Percentiles rank a stretch among this genome's conserved stretches.
Conservation (phyloP, 2,797 vertebrate species). For the Champsocephalus gunnari region DNA sequence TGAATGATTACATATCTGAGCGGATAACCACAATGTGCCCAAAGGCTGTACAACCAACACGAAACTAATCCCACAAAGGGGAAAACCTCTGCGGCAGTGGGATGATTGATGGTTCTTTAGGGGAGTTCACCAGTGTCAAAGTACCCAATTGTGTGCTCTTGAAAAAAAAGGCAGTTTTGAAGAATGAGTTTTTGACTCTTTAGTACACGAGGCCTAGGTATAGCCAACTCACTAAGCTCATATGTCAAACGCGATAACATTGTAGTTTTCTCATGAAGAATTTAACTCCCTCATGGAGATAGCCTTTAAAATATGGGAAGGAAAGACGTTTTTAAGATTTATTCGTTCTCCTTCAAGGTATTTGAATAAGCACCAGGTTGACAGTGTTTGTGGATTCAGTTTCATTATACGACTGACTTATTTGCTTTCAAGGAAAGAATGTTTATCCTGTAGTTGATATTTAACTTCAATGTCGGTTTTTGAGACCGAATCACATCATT, state of each 20-base stretch:
- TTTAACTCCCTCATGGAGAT: conserved; percentile 28
- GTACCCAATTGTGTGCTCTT: conserved; percentile 68
- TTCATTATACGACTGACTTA: conserved; percentile 27
- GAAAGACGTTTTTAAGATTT: conserved; percentile 13
- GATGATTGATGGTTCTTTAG: conserved; percentile 69
- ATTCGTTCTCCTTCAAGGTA: conserved; percentile 17
- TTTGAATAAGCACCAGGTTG: conserved; percentile 41
- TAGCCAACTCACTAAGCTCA: conserved; percentile 55
- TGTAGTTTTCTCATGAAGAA: conserved; percentile 29
- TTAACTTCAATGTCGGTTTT: conserved; percentile 54
- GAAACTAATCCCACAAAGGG: conserved; percentile 57
- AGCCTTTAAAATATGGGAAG: conserved; percentile 42
- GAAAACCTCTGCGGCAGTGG: conserved; percentile 41
- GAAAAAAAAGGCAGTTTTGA: conserved; percentile 56
- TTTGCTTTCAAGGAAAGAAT: conserved; percentile 44
- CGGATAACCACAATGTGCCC: conserved; percentile 43
- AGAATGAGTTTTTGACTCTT: conserved; percentile 64
- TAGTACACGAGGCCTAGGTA: conserved; percentile 55
- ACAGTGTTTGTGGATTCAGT: conserved; percentile 36
- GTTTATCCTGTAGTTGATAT: conserved; percentile 55
- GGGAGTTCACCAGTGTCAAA: conserved; percentile 69
- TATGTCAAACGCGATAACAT: conserved; percentile 46
- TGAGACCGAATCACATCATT: conserved; percentile 55
- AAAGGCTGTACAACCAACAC: conserved; percentile 46
- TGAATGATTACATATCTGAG: conserved; percentile 50